Evolutionary conservation across 2,113 vertebrate species (phyloP), one percentile per base, ranked within the genome.

Genomic region (Pachycephala philippinensis): DNA sequence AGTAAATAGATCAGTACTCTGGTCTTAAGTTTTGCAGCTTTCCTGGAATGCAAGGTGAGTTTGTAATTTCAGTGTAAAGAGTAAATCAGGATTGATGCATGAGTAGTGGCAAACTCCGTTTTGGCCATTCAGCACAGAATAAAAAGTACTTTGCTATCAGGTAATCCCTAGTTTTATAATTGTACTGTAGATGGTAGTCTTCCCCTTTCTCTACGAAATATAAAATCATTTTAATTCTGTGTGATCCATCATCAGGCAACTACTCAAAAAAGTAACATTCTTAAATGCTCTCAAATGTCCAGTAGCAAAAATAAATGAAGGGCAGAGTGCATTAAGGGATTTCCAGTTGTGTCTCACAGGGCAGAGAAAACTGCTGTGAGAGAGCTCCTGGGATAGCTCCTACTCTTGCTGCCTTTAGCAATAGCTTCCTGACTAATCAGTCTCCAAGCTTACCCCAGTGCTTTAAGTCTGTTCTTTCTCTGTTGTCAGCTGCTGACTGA

Each of bases 271-370:
- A 88, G 90, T 94, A 97, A 84, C 79, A 12, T 85, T 96, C 90
- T 96, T 97, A 97, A 97, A 97, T 93, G 92, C 94, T 96, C 96
- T 97, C 76, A 92, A 90, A 97, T 97, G 96, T 96, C 98, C 96
- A 94, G 77, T 96, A 97, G 95, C 94, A 97, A 97, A 98, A 97
- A 96, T 93, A 98, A 98, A 97, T 97, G 96, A 96, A 98, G 96
- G 96, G 89, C 96, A 96, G 84, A 81, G 96, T 97, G 93, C 95
- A 91, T 97, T 97, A 97, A 97, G 93, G 97, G 96, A 97, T 93
- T 94, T 95, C 96, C 61, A 94, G 65, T 71, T 49, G 61, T 92
- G 70, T 92, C 96, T 94, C 93, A 16, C 65, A 91, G 92, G 96
- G 92, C 75, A 92, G 93, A 95, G 95, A 57, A 95, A 95, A 95